Evolutionary conservation across 2,113 vertebrate genomes (phyloP), one percentile per base, ranked within the genome.

Genomic region (Barbus barbus): DNA sequence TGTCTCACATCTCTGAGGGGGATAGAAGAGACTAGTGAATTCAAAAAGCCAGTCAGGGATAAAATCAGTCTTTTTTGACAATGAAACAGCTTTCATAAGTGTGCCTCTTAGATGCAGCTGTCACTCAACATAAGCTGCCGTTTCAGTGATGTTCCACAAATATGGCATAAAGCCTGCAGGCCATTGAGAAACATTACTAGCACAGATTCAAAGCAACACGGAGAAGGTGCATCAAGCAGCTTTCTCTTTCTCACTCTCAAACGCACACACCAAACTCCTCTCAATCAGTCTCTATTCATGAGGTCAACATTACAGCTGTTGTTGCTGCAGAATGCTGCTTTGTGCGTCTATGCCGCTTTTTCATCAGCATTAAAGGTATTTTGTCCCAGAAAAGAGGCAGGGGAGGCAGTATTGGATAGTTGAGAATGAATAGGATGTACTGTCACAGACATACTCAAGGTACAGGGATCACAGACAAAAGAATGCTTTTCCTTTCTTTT

Each of bases 351-450:
- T 93, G 92, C 90, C 90, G 85, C 65, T 51, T 91, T 86, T 38
- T 5, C 36, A 38, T 38, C 36, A 38, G 36, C 5, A 38, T 38
- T 38, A 38, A 91, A 92, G 92, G 92, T 89, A 73, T 80, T 88
- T 91, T 92, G 92, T 88, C 89, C 88, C 89, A 79, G 74, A 82
- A 72, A 85, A 58, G 9, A 79, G 56, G 48, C 58, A 22, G 67
- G 61, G 58, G 48, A 67, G 53, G 46, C 38, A 41, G 31, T 51
- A 41, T 36, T 41, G 46, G 74, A 71, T 44, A 63, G 80, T 94
- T 92, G 87, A 93, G 95, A 94, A 96, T 95, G 93, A 95, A 95
- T 94, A 91, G 90, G 87, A 88, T 92, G 91, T 89, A 90, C 94
- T 94, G 95, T 93, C 83, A 90, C 82, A 92, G 90, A 91, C 85